Evolutionary conservation across 1,140 invertebrate species (phyloP).

Genomic region (Saccostrea glomerata): DNA sequence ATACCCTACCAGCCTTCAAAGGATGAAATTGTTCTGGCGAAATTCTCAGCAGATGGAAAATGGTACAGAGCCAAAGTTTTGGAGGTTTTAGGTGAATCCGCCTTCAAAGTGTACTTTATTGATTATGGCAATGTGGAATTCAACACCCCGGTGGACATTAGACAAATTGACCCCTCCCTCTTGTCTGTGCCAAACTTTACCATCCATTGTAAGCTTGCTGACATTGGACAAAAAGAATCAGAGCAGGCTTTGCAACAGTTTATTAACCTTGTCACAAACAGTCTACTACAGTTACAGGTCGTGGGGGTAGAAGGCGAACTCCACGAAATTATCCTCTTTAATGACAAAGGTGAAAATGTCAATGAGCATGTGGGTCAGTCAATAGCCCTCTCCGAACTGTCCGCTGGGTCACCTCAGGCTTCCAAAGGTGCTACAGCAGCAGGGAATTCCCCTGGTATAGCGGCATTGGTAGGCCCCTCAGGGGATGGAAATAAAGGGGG

Average conservation of each 20-base stretch:
- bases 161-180: neutral
- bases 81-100: slow-evolving; percentile 40
- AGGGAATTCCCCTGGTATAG: neutral
- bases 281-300: slow-evolving; percentile 6
- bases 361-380: slow-evolving; percentile 13
- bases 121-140: slow-evolving; percentile 59
- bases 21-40: slow-evolving; percentile 54
- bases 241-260: neutral
- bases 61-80: slow-evolving; percentile 58
- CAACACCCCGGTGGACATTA: neutral
- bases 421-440: neutral
- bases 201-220: slow-evolving; percentile 43
- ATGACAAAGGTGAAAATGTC: slow-evolving; percentile 34
- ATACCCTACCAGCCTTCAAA: slow-evolving; percentile 8
- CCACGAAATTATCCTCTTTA: slow-evolving; percentile 38
- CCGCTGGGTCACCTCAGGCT: neutral
- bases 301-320: neutral
- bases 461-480: neutral
- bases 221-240: neutral
- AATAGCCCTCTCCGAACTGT: neutral
- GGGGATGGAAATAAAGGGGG: neutral
- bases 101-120: slow-evolving; percentile 47
- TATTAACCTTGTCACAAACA: neutral
- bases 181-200: slow-evolving; percentile 29
- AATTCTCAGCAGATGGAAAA: slow-evolving; percentile 43